phyloP scores from a whole-genome alignment of 2,113 vertebrate species.

The Stercorarius parasiticus region DNA sequence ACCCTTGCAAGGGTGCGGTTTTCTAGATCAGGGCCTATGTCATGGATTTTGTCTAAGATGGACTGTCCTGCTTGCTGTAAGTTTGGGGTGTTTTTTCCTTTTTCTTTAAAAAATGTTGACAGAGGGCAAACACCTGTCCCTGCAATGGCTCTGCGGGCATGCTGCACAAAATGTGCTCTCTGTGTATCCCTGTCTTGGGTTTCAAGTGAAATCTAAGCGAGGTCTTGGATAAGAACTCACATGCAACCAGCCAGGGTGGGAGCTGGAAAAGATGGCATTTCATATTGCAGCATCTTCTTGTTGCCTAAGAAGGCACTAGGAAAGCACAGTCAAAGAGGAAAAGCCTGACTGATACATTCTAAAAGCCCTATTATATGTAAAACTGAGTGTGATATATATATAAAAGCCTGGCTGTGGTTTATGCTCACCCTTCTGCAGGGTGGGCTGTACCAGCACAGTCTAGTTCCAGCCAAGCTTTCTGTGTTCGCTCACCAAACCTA shows the following conservation, averaged over 20 bases:
- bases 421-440: neutral
- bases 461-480: neutral
- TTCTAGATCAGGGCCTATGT: neutral
- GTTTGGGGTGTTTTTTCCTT: neutral
- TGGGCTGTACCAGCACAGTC: neutral
- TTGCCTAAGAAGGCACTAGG: neutral
- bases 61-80: neutral
- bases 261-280: neutral
- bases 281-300: neutral
- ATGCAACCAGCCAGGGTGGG: neutral
- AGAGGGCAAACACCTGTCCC: neutral
- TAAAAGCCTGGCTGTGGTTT: neutral
- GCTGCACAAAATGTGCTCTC: neutral
- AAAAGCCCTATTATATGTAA: neutral
- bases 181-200: neutral
- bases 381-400: neutral
- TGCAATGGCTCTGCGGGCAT: neutral
- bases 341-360: neutral
- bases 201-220: neutral
- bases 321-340: neutral
- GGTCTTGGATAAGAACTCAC: rapidly evolving
- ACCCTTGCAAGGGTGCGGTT: neutral
- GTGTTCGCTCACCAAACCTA: neutral
- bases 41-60: neutral
- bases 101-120: neutral